These are phyloP conservation scores for Danionella dracula DNA, from an alignment of 2,797 vertebrate species.

Conservation along the genomic window DNA sequence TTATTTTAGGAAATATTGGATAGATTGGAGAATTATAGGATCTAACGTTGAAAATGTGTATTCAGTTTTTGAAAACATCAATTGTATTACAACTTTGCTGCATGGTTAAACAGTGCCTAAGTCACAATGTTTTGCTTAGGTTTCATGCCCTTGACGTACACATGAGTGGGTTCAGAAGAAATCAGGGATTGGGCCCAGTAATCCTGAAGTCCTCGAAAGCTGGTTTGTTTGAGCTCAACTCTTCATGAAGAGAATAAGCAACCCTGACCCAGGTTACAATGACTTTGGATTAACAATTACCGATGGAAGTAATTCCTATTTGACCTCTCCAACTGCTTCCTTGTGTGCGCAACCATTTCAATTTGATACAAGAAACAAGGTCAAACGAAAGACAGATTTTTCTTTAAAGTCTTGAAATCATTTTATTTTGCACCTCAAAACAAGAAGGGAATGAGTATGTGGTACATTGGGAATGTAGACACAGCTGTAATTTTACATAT, in stretches of 20 bases:
- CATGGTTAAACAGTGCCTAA: neutral
- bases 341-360: neutral
- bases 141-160: no score
- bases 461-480: constrained; percentile 78
- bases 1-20: no score
- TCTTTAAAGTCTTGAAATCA: constrained; percentile 74
- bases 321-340: neutral
- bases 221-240: no score
- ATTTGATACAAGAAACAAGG: neutral
- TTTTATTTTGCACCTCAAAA: constrained; percentile 81
- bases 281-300: neutral
- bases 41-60: no score
- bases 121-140: no score
- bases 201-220: neutral
- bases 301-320: neutral
- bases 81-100: no score
- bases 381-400: constrained; percentile 62
- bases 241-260: neutral
- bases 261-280: neutral
- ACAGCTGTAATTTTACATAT: constrained; percentile 73
- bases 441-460: constrained; percentile 63
- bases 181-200: neutral
- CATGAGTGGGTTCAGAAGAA: neutral
- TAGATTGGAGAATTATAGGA: no score
- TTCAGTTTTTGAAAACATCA: no score